Base-by-base conservation (phyloP, 2,797 vertebrate genomes). In the Micromesistius poutassou region DNA sequence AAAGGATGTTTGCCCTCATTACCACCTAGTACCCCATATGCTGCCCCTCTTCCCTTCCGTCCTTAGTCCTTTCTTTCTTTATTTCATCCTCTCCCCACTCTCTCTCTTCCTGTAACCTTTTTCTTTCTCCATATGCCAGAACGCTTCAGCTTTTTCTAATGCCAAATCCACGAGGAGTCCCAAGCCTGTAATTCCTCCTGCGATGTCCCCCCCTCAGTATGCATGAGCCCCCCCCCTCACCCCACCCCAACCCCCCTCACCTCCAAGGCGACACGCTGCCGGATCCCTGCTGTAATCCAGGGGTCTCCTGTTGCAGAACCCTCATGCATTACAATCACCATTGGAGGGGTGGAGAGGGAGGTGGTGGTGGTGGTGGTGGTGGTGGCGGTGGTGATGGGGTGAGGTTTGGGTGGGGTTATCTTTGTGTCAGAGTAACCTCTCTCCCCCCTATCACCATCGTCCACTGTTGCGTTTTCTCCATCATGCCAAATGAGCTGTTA, bases 141-240 rank as follows among this genome's bases (percentile, higher is more conserved):
- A 81, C 76, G 81, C 71, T 79, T 82, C 72, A 33, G 78, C 83
- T 68, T 74, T 77, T 77, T 81, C 83, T 77, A 62, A 62, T 79
- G 77, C 82, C 80, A 82, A 79, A 87, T 86, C 80, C 75, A 85
- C 79, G 16, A 42, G 40, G 80, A 90, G 83, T 30, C 79, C 77
- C 74, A 42, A 77, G 79, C 79, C 84, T 81, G 80, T 90, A 91
- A 90, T 89, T 89, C 87, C 85, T 50, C 46, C 86, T 82, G 83
- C 82, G 85, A 89, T 91, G 92, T 89, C 83, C 78, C 55, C 55
- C 55, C 6, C 55, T 62, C 84, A 78, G 83, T 86, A 84, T 87
- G 85, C 79, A 83, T 91, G 91, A 92, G 93, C 89, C 86, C 80
- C 80, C 74, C 83, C 77, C n/a, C n/a, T 80, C 86, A 83, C 83